A percentile compares a stretch with the other conserved stretches of the same genome.
These are phyloP conservation scores for Stenoptilia bipunctidactyla DNA, from an alignment of 2,888 invertebrate genomes.

Conservation along the genomic window DNA sequence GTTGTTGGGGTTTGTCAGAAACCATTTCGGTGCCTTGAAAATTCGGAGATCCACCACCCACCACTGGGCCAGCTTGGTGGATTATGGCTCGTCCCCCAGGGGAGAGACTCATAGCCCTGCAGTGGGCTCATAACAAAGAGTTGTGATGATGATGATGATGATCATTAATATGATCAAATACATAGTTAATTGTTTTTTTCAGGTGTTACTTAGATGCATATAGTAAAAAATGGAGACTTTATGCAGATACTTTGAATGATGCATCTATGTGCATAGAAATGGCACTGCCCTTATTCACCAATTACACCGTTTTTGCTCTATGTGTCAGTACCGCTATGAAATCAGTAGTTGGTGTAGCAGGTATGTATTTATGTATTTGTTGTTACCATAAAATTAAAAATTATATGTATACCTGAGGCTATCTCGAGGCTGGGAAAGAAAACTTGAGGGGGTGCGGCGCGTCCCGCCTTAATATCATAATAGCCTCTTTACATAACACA, in stretches of 20 bases:
- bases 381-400: slow-evolving; percentile 2
- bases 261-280: slow-evolving; percentile 91
- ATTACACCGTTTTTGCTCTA: slow-evolving; percentile 73
- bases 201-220: slow-evolving; percentile 86
- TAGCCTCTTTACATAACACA: background rate
- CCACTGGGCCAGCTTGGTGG: too few species aligned
- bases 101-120: too few species aligned
- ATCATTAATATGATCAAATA: too few species aligned
- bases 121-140: too few species aligned
- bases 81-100: too few species aligned
- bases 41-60: too few species aligned
- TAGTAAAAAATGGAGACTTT: slow-evolving; percentile 95
- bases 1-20: too few species aligned
- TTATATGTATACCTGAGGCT: too few species aligned
- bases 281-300: slow-evolving; percentile 78
- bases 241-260: slow-evolving; percentile 95
- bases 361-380: slow-evolving; percentile 47
- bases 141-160: too few species aligned
- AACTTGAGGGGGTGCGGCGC: background rate
- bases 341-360: slow-evolving; percentile 92
- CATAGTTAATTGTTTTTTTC: slow-evolving; percentile 20
- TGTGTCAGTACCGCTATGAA: slow-evolving; percentile 83
- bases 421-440: too few species aligned
- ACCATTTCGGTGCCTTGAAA: too few species aligned
- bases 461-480: too few species aligned